Evolutionary conservation across 1,140 invertebrate genomes (phyloP), one percentile per base, ranked within the genome.

Genomic region (Eufriesea mexicana): DNA sequence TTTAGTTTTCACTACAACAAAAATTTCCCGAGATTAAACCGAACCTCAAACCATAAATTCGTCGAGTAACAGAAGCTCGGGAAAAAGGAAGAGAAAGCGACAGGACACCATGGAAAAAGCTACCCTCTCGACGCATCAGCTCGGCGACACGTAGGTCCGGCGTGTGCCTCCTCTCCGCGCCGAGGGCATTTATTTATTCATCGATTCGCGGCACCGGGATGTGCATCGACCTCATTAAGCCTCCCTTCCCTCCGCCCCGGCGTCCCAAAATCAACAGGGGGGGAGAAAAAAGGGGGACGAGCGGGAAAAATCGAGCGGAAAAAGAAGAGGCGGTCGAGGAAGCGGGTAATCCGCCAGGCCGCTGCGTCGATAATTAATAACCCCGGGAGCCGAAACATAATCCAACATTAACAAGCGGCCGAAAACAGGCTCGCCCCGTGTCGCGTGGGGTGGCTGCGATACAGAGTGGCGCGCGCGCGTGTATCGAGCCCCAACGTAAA

Each of bases 361-460:
- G 79, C 5, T 45, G 67, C 42, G 20, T 79, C 77, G 78, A 79
- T 66, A 81, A 82, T 82, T 82, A 82, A 82, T 82, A 82, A 76
- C 73, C 79, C 25, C 25, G 54, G 25, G 59, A 79, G 45, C 73
- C 72, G 79, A 67, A 68, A 76, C 73, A 82, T 82, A 67, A 81
- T 81, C 79, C 79, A 75, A 81, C 79, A 57, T 81, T 81, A 81
- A 81, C 79, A 81, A 81, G 67, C 45, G 2, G n/a, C 10, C 25
- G 23, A 57, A 54, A 72, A 55, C 51, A 55, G 20, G 47, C 25
- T 71, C 25, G 7, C n/a, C n/a, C 14, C 14, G 12, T 70, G 23
- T 49, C 67, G 45, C 6, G 66, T 12, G 23, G 9, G n/a, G 23
- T 20, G 7, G 35, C 35, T 35, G 35, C 35, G 35, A 35, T 28